Conservation (phyloP, 1,140 invertebrate genomes). For the Mactra quadrangularis region DNA sequence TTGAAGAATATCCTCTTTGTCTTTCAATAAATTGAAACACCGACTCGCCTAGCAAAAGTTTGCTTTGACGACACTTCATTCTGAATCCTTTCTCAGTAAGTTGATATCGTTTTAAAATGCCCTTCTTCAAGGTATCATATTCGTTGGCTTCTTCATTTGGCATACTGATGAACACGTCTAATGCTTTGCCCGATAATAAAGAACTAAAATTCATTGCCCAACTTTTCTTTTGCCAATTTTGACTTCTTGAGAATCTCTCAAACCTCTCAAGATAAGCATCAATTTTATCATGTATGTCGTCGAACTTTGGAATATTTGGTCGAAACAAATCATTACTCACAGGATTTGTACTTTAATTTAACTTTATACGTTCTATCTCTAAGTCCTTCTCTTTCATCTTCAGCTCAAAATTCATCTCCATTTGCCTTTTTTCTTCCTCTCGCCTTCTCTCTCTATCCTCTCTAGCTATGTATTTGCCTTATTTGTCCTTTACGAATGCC, state of each 20-base stretch:
- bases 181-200: not conserved
- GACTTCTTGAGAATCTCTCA: not conserved
- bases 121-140: not conserved
- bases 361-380: no score
- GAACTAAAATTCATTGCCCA: not conserved
- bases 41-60: not conserved
- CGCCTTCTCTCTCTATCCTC: not conserved
- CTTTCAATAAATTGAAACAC: conserved; percentile 3
- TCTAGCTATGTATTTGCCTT: no score
- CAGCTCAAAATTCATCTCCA: no score
- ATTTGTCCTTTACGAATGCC: no score
- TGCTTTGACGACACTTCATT: not conserved
- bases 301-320: not conserved
- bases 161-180: not conserved
- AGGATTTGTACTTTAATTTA: not conserved
- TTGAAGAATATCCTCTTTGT: not conserved
- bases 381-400: no score
- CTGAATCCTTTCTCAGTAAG: not conserved
- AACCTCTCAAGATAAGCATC: not conserved
- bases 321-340: not conserved
- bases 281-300: not conserved
- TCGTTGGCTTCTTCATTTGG: not conserved
- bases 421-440: conserved; percentile 1
- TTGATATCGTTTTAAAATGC: not conserved
- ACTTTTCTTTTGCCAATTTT: not conserved